These are phyloP conservation scores for Sinotaia quadrata DNA, from an alignment of 2,888 invertebrate genomes.

Conservation along the genomic window DNA sequence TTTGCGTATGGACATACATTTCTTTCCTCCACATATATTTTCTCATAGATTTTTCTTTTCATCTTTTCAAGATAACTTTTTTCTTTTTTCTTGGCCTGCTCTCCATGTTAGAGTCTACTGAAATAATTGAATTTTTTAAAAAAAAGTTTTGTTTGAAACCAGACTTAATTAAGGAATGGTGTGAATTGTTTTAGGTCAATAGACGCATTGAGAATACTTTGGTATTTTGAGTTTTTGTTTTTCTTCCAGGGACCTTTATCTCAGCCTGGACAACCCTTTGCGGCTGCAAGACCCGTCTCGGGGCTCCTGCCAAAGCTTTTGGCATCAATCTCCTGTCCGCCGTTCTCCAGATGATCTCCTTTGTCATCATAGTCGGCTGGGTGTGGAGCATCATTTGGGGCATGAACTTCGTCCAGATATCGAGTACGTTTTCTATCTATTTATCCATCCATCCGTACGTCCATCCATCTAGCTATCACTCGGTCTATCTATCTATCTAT, in stretches of 20 bases:
- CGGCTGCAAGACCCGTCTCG: conserved; percentile 69
- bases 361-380: conserved; percentile 74
- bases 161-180: too few relatives aligned
- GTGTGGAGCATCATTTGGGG: conserved; percentile 75
- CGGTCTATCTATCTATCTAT: not conserved
- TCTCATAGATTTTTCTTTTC: not conserved
- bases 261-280: conserved; percentile 72
- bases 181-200: too few relatives aligned
- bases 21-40: not conserved
- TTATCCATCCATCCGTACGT: not conserved
- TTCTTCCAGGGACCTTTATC: conserved; percentile 71
- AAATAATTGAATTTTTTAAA: too few relatives aligned
- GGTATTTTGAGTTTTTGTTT: not conserved
- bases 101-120: not conserved
- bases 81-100: not conserved
- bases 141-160: too few relatives aligned
- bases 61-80: not conserved
- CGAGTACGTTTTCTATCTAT: conserved; percentile 61
- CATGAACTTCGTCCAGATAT: conserved; percentile 73
- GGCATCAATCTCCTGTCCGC: conserved; percentile 72
- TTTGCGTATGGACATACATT: not conserved
- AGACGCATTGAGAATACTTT: too few relatives aligned
- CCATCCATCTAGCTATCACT: not conserved
- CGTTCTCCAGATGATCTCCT: conserved; percentile 73
- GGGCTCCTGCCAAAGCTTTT: conserved; percentile 69